Percentiles rank a stretch among this genome's conserved stretches.
Evolutionary conservation across 2,888 invertebrate species (phyloP).

Genomic region (Eupithecia insigniata): DNA sequence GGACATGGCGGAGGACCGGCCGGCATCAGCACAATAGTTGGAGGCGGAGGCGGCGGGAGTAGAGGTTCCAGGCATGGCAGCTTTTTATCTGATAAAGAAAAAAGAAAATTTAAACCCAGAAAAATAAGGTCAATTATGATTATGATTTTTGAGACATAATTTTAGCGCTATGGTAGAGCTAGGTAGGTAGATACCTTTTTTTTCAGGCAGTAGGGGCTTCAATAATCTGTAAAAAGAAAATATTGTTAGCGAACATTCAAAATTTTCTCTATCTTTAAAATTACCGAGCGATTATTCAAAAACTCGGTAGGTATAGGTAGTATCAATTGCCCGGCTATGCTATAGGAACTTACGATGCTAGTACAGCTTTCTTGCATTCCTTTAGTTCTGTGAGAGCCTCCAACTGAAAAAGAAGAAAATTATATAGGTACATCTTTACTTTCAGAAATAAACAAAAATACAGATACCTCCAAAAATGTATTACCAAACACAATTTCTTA

Average conservation of each 20-base stretch:
- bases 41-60: constrained; percentile 59
- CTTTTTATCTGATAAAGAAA: constrained; percentile 36
- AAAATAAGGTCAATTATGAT: neutral
- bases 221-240: constrained; percentile 64
- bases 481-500: constrained; percentile 73
- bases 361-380: constrained; percentile 71
- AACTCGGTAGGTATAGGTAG: neutral
- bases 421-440: neutral
- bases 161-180: neutral
- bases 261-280: neutral
- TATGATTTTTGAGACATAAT: neutral
- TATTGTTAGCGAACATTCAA: neutral
- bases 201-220: constrained; percentile 65
- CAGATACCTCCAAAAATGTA: neutral
- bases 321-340: neutral
- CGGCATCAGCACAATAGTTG: constrained; percentile 70
- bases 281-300: neutral
- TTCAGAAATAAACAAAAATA: neutral
- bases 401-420: constrained; percentile 56
- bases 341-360: constrained; percentile 67
- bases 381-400: constrained; percentile 76
- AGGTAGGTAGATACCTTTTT: constrained; percentile 56
- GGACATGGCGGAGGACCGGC: constrained; percentile 63
- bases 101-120: neutral
- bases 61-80: constrained; percentile 46